Percentiles rank a stretch among this genome's conserved stretches.
These are phyloP conservation scores for Silurus meridionalis DNA, from an alignment of 2,113 vertebrate genomes.

Conservation along the genomic window DNA sequence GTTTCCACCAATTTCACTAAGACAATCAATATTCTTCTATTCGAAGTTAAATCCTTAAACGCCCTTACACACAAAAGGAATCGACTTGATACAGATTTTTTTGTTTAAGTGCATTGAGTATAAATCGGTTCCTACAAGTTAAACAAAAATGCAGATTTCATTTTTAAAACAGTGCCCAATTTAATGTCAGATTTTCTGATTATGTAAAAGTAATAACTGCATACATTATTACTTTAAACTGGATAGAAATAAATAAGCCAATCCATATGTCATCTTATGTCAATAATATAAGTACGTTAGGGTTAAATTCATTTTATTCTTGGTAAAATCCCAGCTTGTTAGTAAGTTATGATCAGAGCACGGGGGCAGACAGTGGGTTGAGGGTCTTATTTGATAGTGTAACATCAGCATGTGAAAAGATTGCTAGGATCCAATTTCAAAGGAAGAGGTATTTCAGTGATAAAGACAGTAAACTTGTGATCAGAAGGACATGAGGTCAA, in stretches of 20 bases:
- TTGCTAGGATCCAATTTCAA: too few relatives aligned
- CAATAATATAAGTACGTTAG: background rate
- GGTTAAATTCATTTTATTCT: background rate
- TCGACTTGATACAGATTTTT: background rate
- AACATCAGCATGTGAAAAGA: background rate
- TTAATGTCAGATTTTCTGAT: background rate
- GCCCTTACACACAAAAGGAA: background rate
- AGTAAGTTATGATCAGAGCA: background rate
- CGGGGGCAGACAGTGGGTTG: background rate
- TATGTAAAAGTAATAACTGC: background rate
- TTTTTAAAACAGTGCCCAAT: background rate
- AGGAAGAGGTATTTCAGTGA: too few relatives aligned
- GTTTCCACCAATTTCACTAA: background rate
- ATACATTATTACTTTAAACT: background rate
- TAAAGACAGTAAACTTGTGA: too few relatives aligned
- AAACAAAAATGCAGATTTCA: background rate
- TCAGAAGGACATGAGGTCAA: too few relatives aligned
- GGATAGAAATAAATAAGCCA: background rate
- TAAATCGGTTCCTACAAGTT: background rate
- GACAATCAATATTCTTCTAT: background rate
- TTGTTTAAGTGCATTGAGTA: background rate
- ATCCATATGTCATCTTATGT: too few relatives aligned
- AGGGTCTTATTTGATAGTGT: background rate
- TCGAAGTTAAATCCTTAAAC: background rate
- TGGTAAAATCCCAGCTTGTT: background rate